These are phyloP conservation scores for Scomberomorus guttatus DNA, from an alignment of 2,797 vertebrate genomes.

Conservation along the genomic window DNA sequence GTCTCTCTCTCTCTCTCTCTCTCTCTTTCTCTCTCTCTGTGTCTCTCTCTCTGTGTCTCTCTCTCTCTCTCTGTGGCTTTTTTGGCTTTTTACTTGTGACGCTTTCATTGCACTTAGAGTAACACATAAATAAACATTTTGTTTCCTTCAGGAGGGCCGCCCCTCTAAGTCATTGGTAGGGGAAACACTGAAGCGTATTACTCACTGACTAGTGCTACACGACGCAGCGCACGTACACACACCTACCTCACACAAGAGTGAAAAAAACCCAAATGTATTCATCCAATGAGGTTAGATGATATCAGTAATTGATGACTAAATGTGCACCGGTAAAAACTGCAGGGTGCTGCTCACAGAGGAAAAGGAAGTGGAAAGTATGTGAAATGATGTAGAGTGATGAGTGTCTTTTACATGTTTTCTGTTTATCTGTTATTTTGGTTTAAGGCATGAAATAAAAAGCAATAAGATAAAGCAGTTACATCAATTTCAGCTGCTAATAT, in stretches of 20 bases:
- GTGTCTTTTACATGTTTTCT: rapidly evolving
- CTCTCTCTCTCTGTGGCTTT: too few relatives aligned
- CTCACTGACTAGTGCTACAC: background rate
- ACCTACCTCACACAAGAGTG: background rate
- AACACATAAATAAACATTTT: too few relatives aligned
- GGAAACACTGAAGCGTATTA: background rate
- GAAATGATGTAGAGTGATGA: too few relatives aligned
- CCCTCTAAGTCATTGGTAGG: too few relatives aligned
- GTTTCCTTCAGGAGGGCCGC: too few relatives aligned
- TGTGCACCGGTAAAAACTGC: background rate
- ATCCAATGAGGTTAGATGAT: background rate
- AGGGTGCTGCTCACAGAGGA: background rate
- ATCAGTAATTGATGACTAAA: conserved; percentile 20
- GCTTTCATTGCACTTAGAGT: too few relatives aligned
- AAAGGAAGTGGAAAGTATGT: background rate
- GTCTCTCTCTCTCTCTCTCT: too few relatives aligned
- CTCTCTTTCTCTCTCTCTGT: too few relatives aligned
- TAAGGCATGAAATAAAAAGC: background rate
- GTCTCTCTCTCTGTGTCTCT: too few relatives aligned
- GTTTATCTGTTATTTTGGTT: background rate
- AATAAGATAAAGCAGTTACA: background rate
- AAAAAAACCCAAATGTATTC: background rate
- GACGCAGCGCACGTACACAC: conserved; percentile 39
- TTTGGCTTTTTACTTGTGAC: too few relatives aligned
- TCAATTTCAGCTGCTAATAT: background rate